These are phyloP conservation scores for Morone saxatilis DNA, from an alignment of 2,113 vertebrate species.

Conservation along the genomic window DNA sequence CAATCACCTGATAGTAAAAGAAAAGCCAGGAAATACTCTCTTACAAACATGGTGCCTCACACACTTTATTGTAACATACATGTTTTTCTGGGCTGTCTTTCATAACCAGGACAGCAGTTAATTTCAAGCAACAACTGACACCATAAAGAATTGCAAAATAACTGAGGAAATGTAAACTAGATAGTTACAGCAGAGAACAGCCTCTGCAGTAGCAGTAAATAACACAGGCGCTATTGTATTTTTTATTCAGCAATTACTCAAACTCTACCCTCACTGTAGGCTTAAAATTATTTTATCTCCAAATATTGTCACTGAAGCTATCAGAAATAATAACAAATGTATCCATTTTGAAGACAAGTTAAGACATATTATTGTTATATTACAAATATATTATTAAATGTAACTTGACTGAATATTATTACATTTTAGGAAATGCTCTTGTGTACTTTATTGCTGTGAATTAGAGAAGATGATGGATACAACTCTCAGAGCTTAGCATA, in stretches of 20 bases:
- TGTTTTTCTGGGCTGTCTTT: constrained; percentile 1
- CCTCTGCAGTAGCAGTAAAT: background rate
- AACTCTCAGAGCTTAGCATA: no score
- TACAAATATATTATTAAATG: background rate
- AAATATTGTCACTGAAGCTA: background rate
- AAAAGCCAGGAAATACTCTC: background rate
- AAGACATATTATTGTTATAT: no score
- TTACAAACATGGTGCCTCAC: background rate
- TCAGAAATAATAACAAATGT: background rate
- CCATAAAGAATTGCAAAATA: constrained; percentile 15
- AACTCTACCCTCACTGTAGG: no score
- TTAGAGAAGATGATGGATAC: no score
- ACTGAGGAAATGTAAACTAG: background rate
- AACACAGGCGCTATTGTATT: background rate
- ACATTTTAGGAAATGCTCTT: background rate
- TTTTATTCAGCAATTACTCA: background rate
- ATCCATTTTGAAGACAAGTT: background rate
- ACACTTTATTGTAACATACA: background rate
- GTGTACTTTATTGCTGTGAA: no score
- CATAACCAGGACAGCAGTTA: background rate
- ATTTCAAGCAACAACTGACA: constrained; percentile 5
- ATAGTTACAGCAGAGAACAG: background rate
- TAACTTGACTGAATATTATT: background rate
- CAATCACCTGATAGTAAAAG: background rate
- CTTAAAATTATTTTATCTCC: background rate